Evolutionary conservation across 1,140 invertebrate genomes (phyloP).

Genomic region (Olivierus martensii): DNA sequence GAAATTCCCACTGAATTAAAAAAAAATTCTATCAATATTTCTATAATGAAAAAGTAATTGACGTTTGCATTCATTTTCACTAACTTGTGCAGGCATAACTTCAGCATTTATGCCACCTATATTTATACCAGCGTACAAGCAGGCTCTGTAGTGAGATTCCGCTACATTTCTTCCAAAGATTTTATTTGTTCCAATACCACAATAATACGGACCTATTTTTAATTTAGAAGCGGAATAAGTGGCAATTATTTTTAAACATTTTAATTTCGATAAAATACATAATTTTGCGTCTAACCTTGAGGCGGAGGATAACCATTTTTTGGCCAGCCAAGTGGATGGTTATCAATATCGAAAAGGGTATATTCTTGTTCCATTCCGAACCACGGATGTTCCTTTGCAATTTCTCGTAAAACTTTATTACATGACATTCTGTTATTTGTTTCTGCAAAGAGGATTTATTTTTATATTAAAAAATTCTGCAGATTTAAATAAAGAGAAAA

Average conservation of each 20-base stretch:
- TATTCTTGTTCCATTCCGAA: conserved; percentile 93
- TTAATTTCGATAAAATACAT: no score
- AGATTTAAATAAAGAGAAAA: no score
- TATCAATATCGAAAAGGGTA: conserved; percentile 57
- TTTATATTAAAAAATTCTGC: no score
- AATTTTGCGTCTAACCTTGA: conserved; percentile 30
- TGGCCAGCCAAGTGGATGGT: conserved; percentile 87
- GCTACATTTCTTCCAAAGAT: conserved; percentile 87
- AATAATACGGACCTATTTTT: conserved; percentile 81
- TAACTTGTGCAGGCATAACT: conserved; percentile 70
- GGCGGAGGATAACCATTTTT: conserved; percentile 84
- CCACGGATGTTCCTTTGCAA: conserved; percentile 47
- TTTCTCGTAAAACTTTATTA: no score
- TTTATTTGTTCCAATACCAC: conserved; percentile 85
- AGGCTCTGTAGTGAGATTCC: conserved; percentile 68
- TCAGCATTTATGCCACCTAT: conserved; percentile 89
- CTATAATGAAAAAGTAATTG: not conserved
- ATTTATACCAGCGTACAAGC: conserved; percentile 76
- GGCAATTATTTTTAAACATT: no score
- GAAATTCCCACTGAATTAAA: conserved; percentile 11
- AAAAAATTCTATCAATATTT: not conserved
- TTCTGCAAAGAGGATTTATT: no score
- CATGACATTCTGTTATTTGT: no score
- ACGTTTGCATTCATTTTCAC: not conserved
- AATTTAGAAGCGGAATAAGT: no score